Percentiles rank a stretch among this genome's conserved stretches.
phyloP scores from a whole-genome alignment of 2,888 invertebrate genomes.

The Omphaloscelis lunosa region DNA sequence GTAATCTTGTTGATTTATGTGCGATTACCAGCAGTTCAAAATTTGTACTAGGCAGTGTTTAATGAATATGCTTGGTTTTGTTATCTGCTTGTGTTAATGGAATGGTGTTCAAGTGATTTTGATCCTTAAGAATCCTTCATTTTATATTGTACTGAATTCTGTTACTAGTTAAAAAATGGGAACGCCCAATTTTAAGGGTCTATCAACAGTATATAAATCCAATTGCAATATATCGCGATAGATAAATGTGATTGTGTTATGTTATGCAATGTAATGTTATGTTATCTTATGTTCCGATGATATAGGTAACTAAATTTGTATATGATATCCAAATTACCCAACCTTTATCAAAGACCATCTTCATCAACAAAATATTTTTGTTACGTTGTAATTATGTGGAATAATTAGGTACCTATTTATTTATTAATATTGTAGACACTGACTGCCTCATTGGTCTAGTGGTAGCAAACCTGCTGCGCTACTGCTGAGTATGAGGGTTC shows the following conservation, averaged over 20 bases:
- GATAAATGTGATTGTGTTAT: no score
- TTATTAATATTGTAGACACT: neutral
- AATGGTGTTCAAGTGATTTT: neutral
- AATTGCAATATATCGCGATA: neutral
- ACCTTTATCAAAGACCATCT: neutral
- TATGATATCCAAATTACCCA: neutral
- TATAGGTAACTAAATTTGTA: no score
- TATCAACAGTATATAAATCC: neutral
- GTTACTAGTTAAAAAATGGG: neutral
- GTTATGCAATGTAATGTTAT: no score
- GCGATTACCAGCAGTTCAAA: conserved; percentile 45
- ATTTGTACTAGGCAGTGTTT: conserved; percentile 37
- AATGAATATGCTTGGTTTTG: conserved; percentile 32
- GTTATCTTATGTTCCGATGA: no score
- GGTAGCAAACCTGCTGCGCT: no score
- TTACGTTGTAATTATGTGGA: neutral
- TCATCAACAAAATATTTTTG: neutral
- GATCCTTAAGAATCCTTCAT: neutral
- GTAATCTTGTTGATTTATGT: conserved; percentile 70
- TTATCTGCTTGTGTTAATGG: neutral
- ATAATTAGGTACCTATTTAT: neutral
- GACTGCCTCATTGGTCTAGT: no score
- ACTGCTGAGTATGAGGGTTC: no score
- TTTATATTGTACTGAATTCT: neutral
- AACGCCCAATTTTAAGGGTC: neutral